phyloP scores from a whole-genome alignment of 2,888 invertebrate species.

The Endotricha flammealis region DNA sequence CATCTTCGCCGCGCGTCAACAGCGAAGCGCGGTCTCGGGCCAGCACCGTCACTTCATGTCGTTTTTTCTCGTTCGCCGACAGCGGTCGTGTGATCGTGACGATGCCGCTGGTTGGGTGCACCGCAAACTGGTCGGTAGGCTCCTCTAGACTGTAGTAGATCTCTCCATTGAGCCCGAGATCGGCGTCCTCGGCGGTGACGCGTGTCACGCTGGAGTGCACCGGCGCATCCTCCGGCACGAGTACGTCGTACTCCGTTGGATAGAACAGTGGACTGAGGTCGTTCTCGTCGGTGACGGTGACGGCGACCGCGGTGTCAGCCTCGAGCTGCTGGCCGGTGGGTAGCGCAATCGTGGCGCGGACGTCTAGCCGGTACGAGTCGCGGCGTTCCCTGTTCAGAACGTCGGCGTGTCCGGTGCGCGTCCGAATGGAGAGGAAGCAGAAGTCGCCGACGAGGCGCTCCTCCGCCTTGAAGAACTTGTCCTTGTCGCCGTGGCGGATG shows the following conservation, averaged over 20 bases:
- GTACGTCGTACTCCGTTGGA: conserved; percentile 90
- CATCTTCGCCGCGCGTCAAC: conserved; percentile 70
- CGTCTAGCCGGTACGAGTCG: conserved; percentile 87
- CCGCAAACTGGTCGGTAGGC: conserved; percentile 89
- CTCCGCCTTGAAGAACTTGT: conserved; percentile 95
- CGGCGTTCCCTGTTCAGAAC: conserved; percentile 95
- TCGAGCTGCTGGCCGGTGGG: conserved; percentile 80
- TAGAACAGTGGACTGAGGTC: conserved; percentile 97
- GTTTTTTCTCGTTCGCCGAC: conserved; percentile 82
- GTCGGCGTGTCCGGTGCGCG: conserved; percentile 90
- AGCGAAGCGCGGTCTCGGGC: conserved; percentile 91
- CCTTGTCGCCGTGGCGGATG: conserved; percentile 91
- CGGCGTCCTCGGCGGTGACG: conserved; percentile 96
- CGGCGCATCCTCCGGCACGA: conserved; percentile 92
- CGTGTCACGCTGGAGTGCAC: conserved; percentile 88
- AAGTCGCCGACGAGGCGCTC: conserved; percentile 94
- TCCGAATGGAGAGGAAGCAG: conserved; percentile 93
- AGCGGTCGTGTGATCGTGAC: conserved; percentile 90
- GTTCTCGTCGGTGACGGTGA: conserved; percentile 89
- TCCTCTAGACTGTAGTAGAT: conserved; percentile 96
- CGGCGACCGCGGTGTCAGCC: conserved; percentile 83
- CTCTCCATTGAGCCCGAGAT: conserved; percentile 96
- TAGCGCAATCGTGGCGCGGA: conserved; percentile 80
- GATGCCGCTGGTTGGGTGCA: conserved; percentile 95
- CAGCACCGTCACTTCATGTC: conserved; percentile 86